Base-by-base conservation (phyloP, 2,113 vertebrate species). In the Meriones unguiculatus region DNA sequence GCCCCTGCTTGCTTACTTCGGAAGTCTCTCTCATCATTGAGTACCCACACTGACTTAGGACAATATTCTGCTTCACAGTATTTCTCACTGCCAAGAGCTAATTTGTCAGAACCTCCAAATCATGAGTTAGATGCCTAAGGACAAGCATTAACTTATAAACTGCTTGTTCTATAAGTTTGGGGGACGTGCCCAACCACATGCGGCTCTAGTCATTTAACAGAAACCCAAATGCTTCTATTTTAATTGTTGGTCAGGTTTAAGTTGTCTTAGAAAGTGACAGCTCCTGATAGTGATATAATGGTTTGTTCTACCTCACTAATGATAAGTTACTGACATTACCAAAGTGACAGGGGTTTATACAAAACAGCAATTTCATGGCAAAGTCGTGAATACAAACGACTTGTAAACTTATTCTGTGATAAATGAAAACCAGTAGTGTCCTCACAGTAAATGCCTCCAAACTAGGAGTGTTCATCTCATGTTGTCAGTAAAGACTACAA, bases 341-440 rank as follows among this genome's bases (percentile, higher is more conserved):
- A 86, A 82, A 96, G 72, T 88, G 98, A 97, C 90, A 97, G 94
- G 41, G 93, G 82, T 95, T 96, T 97, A 95, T 73, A 95, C 54
- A 90, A 87, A 97, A 96, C 46, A 97, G 89, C 54, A 93, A 85
- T 91, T 96, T 95, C 86, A 73, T 3, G 87, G 72, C 87, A 96
- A 97, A 96, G n/a, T 87, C 82, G 57, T 92, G 25, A 87, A 89
- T 96, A 94, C 84, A 97, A 96, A 96, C 54, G 70, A 93, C 89
- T 97, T 89, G 93, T 0, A 20, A 96, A 86, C 69, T 86, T 95
- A 91, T 78, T 94, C 89, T 82, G 6, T 57, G 93, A 93, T 85
- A 98, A 96, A 32, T 87, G 69, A 96, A 97, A 97, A 92, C 7
- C 77, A 91, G n/a, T 3, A 65, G 70, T 76, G 52, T 77, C 97